Conservation (phyloP, 1,140 invertebrate genomes). For the Anastrepha ludens region DNA sequence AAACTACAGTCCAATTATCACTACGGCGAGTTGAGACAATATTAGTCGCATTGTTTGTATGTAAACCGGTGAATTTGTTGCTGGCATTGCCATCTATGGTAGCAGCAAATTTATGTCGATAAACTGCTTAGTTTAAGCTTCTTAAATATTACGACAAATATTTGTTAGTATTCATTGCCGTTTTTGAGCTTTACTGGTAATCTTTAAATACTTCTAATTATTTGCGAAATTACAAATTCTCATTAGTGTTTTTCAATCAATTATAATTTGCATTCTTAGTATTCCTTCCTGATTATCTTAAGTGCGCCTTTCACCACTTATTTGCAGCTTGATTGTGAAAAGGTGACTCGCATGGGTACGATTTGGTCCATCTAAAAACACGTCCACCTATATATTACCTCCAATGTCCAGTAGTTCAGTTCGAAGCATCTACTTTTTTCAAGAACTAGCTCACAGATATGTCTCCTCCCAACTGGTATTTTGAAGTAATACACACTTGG, state of each 20-base stretch:
- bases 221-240: conserved; percentile 28
- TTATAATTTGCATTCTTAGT: not conserved
- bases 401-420: too few species aligned
- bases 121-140: conserved; percentile 14
- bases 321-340: too few species aligned
- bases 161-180: not conserved
- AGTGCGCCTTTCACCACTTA: not conserved
- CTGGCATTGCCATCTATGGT: conserved; percentile 3
- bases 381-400: too few species aligned
- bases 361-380: too few species aligned
- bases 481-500: too few species aligned
- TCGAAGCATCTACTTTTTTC: too few species aligned
- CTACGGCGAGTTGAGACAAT: not conserved
- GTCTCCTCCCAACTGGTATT: too few species aligned
- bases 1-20: conserved; percentile 49
- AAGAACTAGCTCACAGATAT: too few species aligned
- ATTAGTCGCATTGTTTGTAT: not conserved
- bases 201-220: conserved; percentile 36
- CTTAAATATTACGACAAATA: conserved; percentile 42
- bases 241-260: conserved; percentile 37
- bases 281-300: not conserved
- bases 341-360: too few species aligned
- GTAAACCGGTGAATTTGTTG: conserved; percentile 17
- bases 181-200: not conserved
- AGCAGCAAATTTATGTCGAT: conserved; percentile 34